These are phyloP conservation scores for Phrynosoma blainvillii DNA, from an alignment of 2,113 vertebrate genomes.

Conservation along the genomic window DNA sequence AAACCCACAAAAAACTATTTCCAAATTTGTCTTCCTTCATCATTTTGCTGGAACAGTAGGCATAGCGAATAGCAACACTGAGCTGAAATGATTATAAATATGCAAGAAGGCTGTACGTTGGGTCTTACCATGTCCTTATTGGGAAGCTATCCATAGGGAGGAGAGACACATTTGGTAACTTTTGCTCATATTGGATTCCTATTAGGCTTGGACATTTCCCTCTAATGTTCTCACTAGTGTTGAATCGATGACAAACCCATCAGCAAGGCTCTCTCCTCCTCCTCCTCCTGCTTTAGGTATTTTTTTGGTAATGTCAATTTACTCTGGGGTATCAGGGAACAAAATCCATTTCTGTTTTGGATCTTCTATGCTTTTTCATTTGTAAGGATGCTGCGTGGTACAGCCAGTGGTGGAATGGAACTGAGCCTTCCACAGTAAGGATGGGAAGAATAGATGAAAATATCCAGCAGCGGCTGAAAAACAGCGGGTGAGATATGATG, in stretches of 20 bases:
- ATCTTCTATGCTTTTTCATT: neutral
- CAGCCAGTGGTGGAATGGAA: neutral
- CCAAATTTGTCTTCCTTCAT: neutral
- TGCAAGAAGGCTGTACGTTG: neutral
- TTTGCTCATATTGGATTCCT: neutral
- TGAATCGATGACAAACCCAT: neutral
- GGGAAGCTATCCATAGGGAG: neutral
- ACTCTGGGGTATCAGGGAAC: neutral
- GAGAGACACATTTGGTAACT: neutral
- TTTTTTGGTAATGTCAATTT: neutral
- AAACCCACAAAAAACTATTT: too few relatives aligned
- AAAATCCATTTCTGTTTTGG: neutral
- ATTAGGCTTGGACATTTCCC: neutral
- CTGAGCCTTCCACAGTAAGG: too few relatives aligned
- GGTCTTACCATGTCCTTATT: neutral
- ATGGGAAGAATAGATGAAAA: too few relatives aligned
- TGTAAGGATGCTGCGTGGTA: neutral
- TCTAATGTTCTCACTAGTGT: neutral
- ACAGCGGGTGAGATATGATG: too few relatives aligned
- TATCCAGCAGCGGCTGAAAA: too few relatives aligned
- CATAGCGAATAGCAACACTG: neutral
- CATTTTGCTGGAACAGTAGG: too few relatives aligned
- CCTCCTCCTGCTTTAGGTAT: neutral
- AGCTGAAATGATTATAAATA: neutral
- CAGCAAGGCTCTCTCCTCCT: neutral